Conservation (phyloP, 2,113 vertebrate genomes). For the Upupa epops region DNA sequence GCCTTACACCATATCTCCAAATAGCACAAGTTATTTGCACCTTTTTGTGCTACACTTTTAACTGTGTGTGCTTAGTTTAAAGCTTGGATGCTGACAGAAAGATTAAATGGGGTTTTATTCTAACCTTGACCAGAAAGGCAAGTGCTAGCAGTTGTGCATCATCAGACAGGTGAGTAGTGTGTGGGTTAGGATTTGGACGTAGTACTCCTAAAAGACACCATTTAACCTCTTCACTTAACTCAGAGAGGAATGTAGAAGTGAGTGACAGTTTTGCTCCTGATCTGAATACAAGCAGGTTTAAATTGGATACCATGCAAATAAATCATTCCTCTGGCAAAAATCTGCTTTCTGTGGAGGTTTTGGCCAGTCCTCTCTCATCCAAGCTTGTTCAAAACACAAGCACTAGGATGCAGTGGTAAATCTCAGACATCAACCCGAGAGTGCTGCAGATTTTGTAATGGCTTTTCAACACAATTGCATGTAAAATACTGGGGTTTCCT, state of each 20-base stretch:
- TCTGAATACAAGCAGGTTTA: background rate
- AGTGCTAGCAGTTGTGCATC: background rate
- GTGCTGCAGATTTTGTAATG: background rate
- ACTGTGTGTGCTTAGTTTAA: background rate
- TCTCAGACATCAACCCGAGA: background rate
- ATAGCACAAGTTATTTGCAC: background rate
- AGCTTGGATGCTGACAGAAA: background rate
- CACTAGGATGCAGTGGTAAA: background rate
- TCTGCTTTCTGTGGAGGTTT: background rate
- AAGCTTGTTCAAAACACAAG: background rate
- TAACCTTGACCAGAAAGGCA: background rate
- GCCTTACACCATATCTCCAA: background rate
- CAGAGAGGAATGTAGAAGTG: background rate
- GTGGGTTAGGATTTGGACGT: background rate
- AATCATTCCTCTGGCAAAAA: background rate
- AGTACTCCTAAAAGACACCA: background rate
- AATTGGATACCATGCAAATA: background rate
- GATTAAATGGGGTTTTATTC: background rate
- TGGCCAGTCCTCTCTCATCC: background rate
- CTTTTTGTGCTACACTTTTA: background rate
- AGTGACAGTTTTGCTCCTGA: background rate
- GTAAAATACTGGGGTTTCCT: background rate
- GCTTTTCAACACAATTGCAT: background rate
- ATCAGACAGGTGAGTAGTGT: background rate
- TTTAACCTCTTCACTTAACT: background rate